These are phyloP conservation scores for Zaprionus taronus DNA, from an alignment of 1,140 invertebrate species.

Conservation along the genomic window DNA sequence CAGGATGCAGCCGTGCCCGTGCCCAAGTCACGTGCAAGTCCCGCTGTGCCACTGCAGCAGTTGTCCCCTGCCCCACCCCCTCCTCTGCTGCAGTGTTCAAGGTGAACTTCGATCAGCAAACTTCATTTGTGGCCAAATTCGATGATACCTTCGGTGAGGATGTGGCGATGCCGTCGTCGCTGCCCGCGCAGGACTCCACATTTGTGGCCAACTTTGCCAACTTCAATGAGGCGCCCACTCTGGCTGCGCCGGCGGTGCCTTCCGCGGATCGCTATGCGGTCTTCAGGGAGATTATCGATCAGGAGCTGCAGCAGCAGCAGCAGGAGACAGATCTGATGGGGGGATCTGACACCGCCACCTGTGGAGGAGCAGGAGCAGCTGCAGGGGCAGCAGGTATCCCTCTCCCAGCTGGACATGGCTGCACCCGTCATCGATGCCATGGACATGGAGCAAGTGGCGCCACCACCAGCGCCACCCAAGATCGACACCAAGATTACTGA, in stretches of 20 bases:
- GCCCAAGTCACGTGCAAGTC: constrained; percentile 23
- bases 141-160: constrained; percentile 86
- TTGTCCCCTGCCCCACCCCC: neutral
- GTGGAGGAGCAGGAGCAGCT: constrained; percentile 47
- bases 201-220: constrained; percentile 88
- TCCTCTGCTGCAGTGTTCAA: constrained; percentile 84
- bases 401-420: constrained; percentile 31
- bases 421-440: constrained; percentile 31
- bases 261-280: constrained; percentile 92
- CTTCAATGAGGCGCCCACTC: constrained; percentile 84
- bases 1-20: constrained; percentile 84
- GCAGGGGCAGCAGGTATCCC: constrained; percentile 5
- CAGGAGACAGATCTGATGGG: constrained; percentile 84
- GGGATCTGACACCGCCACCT: constrained; percentile 55
- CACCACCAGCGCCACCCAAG: constrained; percentile 56
- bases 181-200: neutral
- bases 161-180: neutral
- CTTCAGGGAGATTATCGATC: constrained; percentile 91
- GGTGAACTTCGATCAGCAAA: constrained; percentile 86
- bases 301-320: constrained; percentile 87
- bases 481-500: constrained; percentile 85
- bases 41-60: constrained; percentile 10
- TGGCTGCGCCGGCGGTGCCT: constrained; percentile 79
- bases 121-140: constrained; percentile 85
- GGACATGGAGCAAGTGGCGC: constrained; percentile 37